Conservation (phyloP, 2,888 invertebrate genomes). For the Clostera curtula region DNA sequence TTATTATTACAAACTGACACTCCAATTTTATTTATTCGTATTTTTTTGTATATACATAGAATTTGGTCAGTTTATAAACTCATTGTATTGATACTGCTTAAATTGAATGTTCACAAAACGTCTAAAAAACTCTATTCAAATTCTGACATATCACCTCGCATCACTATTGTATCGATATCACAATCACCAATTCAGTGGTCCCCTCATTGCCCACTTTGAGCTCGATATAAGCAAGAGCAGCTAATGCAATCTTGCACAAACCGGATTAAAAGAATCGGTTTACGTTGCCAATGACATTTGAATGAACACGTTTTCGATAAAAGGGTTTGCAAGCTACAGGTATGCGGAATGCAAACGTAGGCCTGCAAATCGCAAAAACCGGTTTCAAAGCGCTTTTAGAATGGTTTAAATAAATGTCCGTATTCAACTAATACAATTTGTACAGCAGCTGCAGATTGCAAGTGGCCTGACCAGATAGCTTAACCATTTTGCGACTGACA, state of each 20-base stretch:
- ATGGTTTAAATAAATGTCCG: conserved; percentile 21
- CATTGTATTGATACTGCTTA: too few relatives aligned
- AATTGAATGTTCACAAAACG: conserved; percentile 5
- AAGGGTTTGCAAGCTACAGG: conserved; percentile 50
- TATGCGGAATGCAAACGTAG: conserved; percentile 56
- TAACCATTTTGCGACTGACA: too few relatives aligned
- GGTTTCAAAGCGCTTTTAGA: conserved; percentile 35
- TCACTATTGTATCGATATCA: conserved; percentile 20
- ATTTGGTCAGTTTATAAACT: too few relatives aligned
- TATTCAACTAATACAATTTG: conserved; percentile 20
- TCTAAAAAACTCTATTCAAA: conserved; percentile 6
- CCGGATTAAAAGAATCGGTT: conserved; percentile 19
- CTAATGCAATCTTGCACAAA: conserved; percentile 25
- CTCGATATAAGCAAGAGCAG: conserved; percentile 29
- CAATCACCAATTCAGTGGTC: conserved; percentile 24
- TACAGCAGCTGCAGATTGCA: conserved; percentile 29
- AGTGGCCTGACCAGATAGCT: conserved; percentile 19
- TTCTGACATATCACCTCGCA: conserved; percentile 7
- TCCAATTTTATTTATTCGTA: too few relatives aligned
- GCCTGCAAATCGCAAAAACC: conserved; percentile 45
- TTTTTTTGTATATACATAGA: too few relatives aligned
- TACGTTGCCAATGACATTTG: conserved; percentile 16
- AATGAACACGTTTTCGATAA: conserved; percentile 32
- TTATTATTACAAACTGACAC: too few relatives aligned
- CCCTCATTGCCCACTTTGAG: conserved; percentile 28